Conservation (phyloP, 2,888 invertebrate genomes). For the Latrodectus hesperus region DNA sequence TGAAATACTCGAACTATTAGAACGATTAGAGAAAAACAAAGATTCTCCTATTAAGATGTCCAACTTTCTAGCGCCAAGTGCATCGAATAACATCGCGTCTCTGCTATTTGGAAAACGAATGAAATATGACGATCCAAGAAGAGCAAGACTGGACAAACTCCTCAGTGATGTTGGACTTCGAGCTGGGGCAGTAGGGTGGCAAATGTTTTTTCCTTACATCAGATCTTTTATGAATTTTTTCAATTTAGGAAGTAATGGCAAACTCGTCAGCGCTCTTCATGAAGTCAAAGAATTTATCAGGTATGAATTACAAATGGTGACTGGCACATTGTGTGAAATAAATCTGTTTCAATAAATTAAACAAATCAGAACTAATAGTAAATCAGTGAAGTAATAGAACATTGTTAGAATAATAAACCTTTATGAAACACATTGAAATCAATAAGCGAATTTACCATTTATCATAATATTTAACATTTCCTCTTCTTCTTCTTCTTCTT, state of each 20-base stretch:
- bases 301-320: too few species aligned
- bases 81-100: constrained; percentile 70
- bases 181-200: constrained; percentile 12
- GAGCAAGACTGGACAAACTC: constrained; percentile 19
- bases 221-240: neutral
- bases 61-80: constrained; percentile 56
- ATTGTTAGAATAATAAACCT: too few species aligned
- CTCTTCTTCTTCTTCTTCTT: too few species aligned
- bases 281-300: neutral
- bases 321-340: too few species aligned
- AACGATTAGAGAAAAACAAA: constrained; percentile 9
- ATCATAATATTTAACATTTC: too few species aligned
- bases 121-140: constrained; percentile 65
- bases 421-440: too few species aligned
- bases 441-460: too few species aligned
- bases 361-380: too few species aligned
- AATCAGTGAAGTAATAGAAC: too few species aligned
- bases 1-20: constrained; percentile 45
- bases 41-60: neutral
- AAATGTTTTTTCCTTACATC: constrained; percentile 40
- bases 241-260: constrained; percentile 15
- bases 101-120: constrained; percentile 70
- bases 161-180: constrained; percentile 4
- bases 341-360: too few species aligned
- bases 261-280: neutral